A percentile compares a stretch with the other conserved stretches of the same genome.
Conservation (phyloP, 2,797 vertebrate genomes). For the Enteromius fasciolatus region DNA sequence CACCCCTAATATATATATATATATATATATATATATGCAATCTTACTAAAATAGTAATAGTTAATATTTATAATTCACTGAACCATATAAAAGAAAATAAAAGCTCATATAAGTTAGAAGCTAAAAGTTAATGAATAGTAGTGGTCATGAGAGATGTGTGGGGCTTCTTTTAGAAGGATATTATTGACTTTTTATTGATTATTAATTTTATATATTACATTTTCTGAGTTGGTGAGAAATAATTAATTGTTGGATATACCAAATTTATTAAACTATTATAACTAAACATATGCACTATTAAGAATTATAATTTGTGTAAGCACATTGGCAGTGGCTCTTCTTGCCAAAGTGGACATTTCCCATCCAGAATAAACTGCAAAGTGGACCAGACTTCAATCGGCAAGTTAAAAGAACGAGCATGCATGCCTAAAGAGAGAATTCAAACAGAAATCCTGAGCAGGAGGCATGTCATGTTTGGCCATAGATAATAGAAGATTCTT, state of each 20-base stretch:
- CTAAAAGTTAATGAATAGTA: no score
- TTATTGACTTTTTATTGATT: background rate
- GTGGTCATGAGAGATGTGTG: no score
- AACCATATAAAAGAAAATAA: no score
- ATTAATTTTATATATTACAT: background rate
- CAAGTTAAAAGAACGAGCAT: background rate
- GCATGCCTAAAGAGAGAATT: background rate
- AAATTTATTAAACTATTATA: background rate
- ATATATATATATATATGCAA: no score
- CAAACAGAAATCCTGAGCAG: constrained; percentile 22
- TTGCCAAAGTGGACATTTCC: no score
- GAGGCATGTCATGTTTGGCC: constrained; percentile 31
- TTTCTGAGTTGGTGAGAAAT: background rate
- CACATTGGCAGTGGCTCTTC: background rate
- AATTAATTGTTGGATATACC: background rate
- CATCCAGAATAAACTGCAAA: background rate
- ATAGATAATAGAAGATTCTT: constrained; percentile 19
- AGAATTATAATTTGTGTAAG: background rate
- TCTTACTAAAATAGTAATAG: no score
- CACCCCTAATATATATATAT: no score
- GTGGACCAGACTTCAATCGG: background rate
- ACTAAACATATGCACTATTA: background rate
- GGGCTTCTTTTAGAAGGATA: no score
- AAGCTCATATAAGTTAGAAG: no score
- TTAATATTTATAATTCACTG: no score